These are phyloP conservation scores for Alces alces DNA, from an alignment of 2,113 vertebrate genomes.

Conservation along the genomic window DNA sequence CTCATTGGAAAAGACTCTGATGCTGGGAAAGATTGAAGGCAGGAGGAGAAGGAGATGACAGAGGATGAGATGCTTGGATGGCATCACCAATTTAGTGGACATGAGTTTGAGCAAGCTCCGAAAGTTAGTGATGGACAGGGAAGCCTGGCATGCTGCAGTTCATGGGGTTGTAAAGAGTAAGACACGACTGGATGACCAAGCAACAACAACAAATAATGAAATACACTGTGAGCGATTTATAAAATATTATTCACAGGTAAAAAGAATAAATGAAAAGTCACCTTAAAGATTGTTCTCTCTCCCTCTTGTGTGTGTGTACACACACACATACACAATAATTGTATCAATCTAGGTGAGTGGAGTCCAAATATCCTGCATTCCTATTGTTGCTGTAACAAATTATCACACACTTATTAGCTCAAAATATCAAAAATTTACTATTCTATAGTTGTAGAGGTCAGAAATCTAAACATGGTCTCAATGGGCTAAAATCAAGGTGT, in stretches of 20 bases:
- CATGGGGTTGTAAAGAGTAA: not conserved
- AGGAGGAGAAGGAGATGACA: not conserved
- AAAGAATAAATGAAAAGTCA: not conserved
- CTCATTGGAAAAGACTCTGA: not conserved
- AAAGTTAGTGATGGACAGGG: not conserved
- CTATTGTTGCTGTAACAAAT: not conserved
- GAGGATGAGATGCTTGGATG: not conserved
- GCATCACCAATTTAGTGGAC: not conserved
- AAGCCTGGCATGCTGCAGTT: not conserved
- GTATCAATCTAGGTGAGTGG: not conserved
- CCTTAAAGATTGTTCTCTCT: not conserved
- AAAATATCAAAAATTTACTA: not conserved
- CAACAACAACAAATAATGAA: not conserved
- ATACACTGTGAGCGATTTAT: not conserved
- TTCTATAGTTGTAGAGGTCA: not conserved
- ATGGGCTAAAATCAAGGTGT: not conserved
- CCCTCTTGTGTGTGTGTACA: not conserved
- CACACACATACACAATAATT: not conserved
- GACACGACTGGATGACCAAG: not conserved
- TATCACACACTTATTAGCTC: not conserved
- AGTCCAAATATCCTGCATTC: not conserved
- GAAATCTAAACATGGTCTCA: not conserved
- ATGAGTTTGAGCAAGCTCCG: not conserved
- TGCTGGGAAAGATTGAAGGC: not conserved
- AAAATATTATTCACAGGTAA: not conserved